A percentile compares a stretch with the other conserved stretches of the same genome.
phyloP scores from a whole-genome alignment of 2,113 vertebrate genomes.

The Amblyornis subalaris region DNA sequence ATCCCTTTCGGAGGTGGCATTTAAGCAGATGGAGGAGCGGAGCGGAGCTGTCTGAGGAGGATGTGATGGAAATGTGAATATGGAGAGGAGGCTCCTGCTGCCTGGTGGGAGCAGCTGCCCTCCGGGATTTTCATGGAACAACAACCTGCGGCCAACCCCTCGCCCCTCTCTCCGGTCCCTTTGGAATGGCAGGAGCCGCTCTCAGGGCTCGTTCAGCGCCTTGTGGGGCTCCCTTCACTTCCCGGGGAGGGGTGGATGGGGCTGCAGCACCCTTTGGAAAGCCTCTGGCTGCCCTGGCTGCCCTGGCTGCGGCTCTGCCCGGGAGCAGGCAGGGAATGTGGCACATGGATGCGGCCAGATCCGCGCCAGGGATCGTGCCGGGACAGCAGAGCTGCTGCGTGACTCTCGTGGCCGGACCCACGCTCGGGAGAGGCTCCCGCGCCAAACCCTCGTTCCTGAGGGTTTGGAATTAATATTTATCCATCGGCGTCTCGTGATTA shows the following conservation, averaged over 20 bases:
- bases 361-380: fast-evolving
- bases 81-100: not conserved
- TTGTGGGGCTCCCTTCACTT: not conserved
- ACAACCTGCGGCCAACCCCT: not conserved
- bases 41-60: slow-evolving; percentile 15
- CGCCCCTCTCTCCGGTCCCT: not conserved
- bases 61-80: slow-evolving; percentile 51
- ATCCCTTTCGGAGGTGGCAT: slow-evolving; percentile 19
- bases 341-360: fast-evolving
- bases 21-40: slow-evolving; percentile 39
- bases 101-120: not conserved
- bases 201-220: not conserved
- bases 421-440: fast-evolving
- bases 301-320: not conserved
- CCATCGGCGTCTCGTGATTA: not conserved
- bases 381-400: fast-evolving
- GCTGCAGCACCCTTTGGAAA: not conserved
- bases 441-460: not conserved
- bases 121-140: not conserved
- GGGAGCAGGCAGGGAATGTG: not conserved
- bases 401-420: not conserved
- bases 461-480: slow-evolving; percentile 15
- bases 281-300: not conserved
- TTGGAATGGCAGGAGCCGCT: fast-evolving
- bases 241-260: fast-evolving